phyloP scores from a whole-genome alignment of 1,140 invertebrate genomes.

The Vollenhovia emeryi region DNA sequence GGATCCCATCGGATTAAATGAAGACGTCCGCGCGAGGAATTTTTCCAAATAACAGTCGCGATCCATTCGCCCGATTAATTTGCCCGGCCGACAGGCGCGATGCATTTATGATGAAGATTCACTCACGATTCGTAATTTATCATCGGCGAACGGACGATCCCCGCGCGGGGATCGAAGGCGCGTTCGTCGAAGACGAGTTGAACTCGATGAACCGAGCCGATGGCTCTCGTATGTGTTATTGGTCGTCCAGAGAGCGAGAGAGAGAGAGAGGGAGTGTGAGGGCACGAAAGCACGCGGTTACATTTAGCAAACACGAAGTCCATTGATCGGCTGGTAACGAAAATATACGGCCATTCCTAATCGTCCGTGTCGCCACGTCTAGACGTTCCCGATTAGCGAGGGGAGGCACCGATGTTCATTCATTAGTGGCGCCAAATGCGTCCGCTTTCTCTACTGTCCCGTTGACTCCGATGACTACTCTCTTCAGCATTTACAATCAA shows the following conservation, averaged over 20 bases:
- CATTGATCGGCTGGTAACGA: constrained; percentile 68
- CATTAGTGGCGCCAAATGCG: constrained; percentile 34
- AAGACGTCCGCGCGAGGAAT: constrained; percentile 21
- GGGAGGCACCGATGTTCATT: constrained; percentile 49
- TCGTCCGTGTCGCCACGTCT: constrained; percentile 73
- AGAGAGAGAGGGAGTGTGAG: no score
- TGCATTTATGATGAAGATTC: constrained; percentile 44
- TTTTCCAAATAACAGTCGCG: constrained; percentile 18
- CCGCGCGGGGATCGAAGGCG: not conserved
- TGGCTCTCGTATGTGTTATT: not conserved
- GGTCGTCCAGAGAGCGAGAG: constrained; percentile 52
- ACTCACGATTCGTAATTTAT: constrained; percentile 51
- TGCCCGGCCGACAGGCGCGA: not conserved
- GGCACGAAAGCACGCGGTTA: constrained; percentile 1
- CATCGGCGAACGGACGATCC: not conserved
- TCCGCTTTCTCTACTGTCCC: not conserved
- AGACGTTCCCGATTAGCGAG: constrained; percentile 66
- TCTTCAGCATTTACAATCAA: not conserved
- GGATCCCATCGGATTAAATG: not conserved
- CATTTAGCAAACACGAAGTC: constrained; percentile 69
- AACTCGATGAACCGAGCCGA: constrained; percentile 41
- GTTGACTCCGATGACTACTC: not conserved
- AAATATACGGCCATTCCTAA: constrained; percentile 56
- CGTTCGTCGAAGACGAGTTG: constrained; percentile 53
- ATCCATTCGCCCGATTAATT: constrained; percentile 28